These are phyloP conservation scores for Henricia sp. DNA, from an alignment of 53 echinoderm and acorn worm genomes.

Conservation along the genomic window DNA sequence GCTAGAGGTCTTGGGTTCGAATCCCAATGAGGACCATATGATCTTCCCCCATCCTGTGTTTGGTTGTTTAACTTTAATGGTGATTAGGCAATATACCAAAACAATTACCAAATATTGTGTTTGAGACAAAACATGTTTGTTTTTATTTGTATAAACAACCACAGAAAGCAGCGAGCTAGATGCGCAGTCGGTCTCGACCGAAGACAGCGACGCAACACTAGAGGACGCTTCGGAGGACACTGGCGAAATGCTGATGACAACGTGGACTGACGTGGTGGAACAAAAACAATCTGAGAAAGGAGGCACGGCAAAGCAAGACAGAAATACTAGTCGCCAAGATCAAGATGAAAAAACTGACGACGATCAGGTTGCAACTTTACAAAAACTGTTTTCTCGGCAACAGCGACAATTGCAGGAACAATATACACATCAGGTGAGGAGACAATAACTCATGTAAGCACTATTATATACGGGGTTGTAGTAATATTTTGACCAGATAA, in stretches of 20 bases:
- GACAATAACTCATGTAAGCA: not conserved
- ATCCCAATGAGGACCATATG: too few species aligned
- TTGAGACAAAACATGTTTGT: too few species aligned
- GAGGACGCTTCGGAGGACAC: slow-evolving; percentile 28
- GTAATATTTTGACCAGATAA: too few species aligned
- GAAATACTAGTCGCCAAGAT: not conserved
- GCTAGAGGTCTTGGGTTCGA: too few species aligned
- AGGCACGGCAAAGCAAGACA: not conserved
- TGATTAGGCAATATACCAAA: too few species aligned
- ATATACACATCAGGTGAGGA: slow-evolving; percentile 59
- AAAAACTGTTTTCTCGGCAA: slow-evolving; percentile 59
- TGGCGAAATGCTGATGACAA: slow-evolving; percentile 71
- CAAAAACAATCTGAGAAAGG: slow-evolving; percentile 61
- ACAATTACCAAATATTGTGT: too few species aligned
- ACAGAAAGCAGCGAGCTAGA: slow-evolving; percentile 5
- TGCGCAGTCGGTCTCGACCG: not conserved
- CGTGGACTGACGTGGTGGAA: slow-evolving; percentile 74
- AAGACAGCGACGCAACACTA: slow-evolving; percentile 29
- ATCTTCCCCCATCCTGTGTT: too few species aligned
- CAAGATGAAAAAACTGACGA: slow-evolving; percentile 4
- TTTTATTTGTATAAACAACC: too few species aligned
- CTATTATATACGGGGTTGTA: too few species aligned
- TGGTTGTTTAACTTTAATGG: too few species aligned
- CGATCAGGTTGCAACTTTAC: slow-evolving; percentile 9
- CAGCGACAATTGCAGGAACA: slow-evolving; percentile 67